Conservation (phyloP, 2,113 vertebrate genomes). For the Mobula birostris region DNA sequence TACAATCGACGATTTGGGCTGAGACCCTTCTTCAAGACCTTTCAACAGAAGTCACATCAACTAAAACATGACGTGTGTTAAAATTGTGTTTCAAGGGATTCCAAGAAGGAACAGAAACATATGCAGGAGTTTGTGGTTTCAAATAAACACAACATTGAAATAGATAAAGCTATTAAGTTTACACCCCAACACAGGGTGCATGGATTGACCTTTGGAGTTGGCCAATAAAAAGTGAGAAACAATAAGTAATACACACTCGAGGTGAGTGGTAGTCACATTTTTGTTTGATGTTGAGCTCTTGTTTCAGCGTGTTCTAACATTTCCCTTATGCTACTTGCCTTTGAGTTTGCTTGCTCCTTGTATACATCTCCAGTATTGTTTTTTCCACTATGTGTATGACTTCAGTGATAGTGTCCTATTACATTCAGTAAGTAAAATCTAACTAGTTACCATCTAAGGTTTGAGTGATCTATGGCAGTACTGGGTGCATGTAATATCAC, state of each 20-base stretch:
- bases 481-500: not conserved
- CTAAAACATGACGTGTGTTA: not conserved
- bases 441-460: not conserved
- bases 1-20: too few species aligned
- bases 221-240: not conserved
- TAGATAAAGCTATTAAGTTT: not conserved
- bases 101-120: not conserved
- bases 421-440: not conserved
- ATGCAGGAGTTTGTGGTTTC: not conserved
- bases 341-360: not conserved
- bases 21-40: too few species aligned
- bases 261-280: not conserved
- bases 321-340: too few species aligned
- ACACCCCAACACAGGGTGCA: not conserved
- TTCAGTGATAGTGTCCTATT: not conserved
- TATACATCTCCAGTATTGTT: not conserved
- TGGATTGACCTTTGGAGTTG: not conserved
- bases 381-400: not conserved
- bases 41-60: not conserved
- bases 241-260: not conserved
- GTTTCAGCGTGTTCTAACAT: not conserved
- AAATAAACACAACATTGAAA: not conserved
- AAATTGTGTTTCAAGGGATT: not conserved
- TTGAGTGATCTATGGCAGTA: not conserved
- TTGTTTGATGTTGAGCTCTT: not conserved